Base-by-base conservation (phyloP, 1,140 invertebrate genomes). In the Bacillus rossius region DNA sequence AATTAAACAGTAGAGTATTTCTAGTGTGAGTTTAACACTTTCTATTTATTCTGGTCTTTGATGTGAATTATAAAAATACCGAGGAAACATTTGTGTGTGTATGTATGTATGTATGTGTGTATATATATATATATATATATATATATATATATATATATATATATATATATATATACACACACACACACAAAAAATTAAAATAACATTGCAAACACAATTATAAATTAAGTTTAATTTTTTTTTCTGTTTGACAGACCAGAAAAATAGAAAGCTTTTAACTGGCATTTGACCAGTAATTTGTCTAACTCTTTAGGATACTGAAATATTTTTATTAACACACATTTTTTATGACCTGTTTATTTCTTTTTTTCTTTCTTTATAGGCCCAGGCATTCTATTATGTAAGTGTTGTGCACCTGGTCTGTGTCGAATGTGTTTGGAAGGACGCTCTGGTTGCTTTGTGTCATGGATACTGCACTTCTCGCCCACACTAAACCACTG, bases 311-410 rank as follows among this genome's bases (percentile, higher is more conserved):
- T 25, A 48, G n/a, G 22, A 23, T 29, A 29, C 14, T 50, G 26
- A 26, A 50, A n/a, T 25, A 23, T 50, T 45, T 25, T 50, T 50
- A n/a, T 29, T 29, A 55, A 43, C 43, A 55, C 41, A 40, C 8
- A 42, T 25, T n/a, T 54, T 26, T 37, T 42, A 55, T 57, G 17
- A 47, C 45, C 55, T 49, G 10, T 45, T 59, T 59, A 42, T 58
- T 41, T 53, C 29, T 59, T 54, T n/a, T n/a, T n/a, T 52, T 59
- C 42, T 57, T 57, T 42, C 45, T 58, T 59, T 59, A 48, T 59
- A 59, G 57, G 57, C 57, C 57, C 50, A 52, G 57, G 17, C 51
- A 59, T 23, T 55, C 34, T 13, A 54, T 59, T 59, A 42, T 59
- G 57, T 59, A 59, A 59, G 57, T 59, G 20, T 47, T 49, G 45